Evolutionary conservation across 2,888 invertebrate species (phyloP).

Genomic region (Ephialtes manifestator): DNA sequence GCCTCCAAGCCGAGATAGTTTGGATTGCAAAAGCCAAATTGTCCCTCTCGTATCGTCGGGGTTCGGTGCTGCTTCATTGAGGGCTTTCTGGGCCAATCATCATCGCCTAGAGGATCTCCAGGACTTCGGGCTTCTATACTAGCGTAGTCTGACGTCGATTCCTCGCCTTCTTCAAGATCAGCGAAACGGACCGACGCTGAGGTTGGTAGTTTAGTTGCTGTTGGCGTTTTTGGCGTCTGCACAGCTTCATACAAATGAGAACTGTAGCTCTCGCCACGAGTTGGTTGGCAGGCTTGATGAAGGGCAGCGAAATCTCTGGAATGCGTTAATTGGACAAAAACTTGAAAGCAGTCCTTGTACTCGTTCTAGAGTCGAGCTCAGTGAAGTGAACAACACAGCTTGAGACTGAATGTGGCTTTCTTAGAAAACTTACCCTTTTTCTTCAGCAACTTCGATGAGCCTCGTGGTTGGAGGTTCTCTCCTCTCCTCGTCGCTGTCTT

Average conservation of each 20-base stretch:
- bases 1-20: conserved; percentile 91
- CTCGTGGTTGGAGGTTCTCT: conserved; percentile 82
- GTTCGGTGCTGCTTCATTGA: conserved; percentile 75
- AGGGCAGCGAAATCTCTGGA: conserved; percentile 85
- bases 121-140: conserved; percentile 89
- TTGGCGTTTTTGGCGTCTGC: conserved; percentile 85
- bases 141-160: conserved; percentile 92
- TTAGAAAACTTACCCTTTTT: conserved; percentile 74
- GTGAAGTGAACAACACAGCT: not conserved
- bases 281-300: conserved; percentile 87
- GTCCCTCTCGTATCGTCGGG: conserved; percentile 85
- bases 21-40: conserved; percentile 92
- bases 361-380: not conserved
- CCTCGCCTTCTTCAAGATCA: conserved; percentile 87
- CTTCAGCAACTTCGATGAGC: conserved; percentile 84
- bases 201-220: conserved; percentile 86
- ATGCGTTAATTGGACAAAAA: not conserved
- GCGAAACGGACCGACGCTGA: conserved; percentile 89
- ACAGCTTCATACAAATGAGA: conserved; percentile 88
- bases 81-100: conserved; percentile 77
- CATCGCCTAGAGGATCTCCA: conserved; percentile 84
- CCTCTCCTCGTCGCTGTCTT: conserved; percentile 87
- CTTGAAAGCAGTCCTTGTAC: not conserved
- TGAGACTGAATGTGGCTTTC: not conserved
- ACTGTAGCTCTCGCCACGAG: conserved; percentile 87